phyloP scores from a whole-genome alignment of 2,797 vertebrate genomes.

The Limnodromus scolopaceus region DNA sequence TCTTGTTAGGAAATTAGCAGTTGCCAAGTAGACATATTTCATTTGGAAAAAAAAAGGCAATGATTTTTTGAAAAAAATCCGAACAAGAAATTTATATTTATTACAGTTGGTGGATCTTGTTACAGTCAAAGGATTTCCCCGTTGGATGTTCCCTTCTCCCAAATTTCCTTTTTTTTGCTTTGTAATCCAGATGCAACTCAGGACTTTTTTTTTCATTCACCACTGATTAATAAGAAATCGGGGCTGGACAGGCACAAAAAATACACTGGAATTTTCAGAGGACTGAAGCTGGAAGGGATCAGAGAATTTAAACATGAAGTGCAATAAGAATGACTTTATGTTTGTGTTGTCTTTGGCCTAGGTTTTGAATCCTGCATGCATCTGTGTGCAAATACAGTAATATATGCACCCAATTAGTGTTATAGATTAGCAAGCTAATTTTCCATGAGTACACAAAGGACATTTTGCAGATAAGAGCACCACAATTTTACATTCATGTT shows the following conservation, averaged over 20 bases:
- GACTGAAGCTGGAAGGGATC: not conserved
- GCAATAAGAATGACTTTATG: not conserved
- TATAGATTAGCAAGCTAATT: not conserved
- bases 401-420: not conserved
- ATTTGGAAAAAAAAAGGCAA: not conserved
- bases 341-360: not conserved
- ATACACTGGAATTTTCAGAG: not conserved
- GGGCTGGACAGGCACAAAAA: not conserved
- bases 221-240: not conserved
- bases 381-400: not conserved
- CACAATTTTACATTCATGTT: fast-evolving
- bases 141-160: no score
- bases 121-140: no score
- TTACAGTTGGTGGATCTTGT: not conserved
- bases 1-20: not conserved
- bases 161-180: no score
- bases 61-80: not conserved
- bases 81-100: not conserved
- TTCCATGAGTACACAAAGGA: not conserved
- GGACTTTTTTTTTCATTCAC: not conserved
- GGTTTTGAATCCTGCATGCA: not conserved
- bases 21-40: not conserved
- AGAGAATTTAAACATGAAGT: not conserved
- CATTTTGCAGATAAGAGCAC: not conserved
- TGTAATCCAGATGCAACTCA: not conserved